These are phyloP conservation scores for Nineta flava DNA, from an alignment of 2,888 invertebrate genomes.

Conservation along the genomic window DNA sequence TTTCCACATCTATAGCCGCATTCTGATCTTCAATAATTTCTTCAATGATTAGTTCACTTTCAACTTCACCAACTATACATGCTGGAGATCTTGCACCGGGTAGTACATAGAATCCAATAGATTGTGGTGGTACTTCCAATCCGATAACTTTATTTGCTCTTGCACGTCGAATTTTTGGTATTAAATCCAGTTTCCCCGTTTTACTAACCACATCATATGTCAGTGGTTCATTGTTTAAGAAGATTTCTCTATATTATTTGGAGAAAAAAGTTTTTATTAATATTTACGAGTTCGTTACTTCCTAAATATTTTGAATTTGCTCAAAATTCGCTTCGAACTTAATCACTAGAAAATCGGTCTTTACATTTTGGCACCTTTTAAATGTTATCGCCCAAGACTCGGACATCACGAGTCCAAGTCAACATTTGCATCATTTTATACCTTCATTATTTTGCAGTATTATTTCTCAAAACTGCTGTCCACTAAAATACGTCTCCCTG, in stretches of 20 bases:
- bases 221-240: slow-evolving; percentile 47
- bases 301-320: too few relatives aligned
- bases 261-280: neutral
- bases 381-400: too few relatives aligned
- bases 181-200: slow-evolving; percentile 22
- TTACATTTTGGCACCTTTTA: too few relatives aligned
- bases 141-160: slow-evolving; percentile 34
- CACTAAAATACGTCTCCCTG: too few relatives aligned
- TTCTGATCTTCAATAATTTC: slow-evolving; percentile 16
- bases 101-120: slow-evolving; percentile 61
- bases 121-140: slow-evolving; percentile 44
- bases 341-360: too few relatives aligned
- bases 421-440: too few relatives aligned
- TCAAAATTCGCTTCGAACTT: too few relatives aligned
- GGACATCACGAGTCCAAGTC: too few relatives aligned
- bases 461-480: too few relatives aligned
- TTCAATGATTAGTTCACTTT: slow-evolving; percentile 17
- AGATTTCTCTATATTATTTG: slow-evolving; percentile 32
- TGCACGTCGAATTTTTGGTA: slow-evolving; percentile 31
- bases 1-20: neutral
- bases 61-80: slow-evolving; percentile 28
- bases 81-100: slow-evolving; percentile 45
- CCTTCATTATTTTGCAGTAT: too few relatives aligned
- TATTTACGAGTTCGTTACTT: neutral
- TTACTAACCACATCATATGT: slow-evolving; percentile 38